Percentiles rank a stretch among this genome's conserved stretches.
These are phyloP conservation scores for Drosophila ohnishii DNA, from an alignment of 1,140 invertebrate species.

Conservation along the genomic window DNA sequence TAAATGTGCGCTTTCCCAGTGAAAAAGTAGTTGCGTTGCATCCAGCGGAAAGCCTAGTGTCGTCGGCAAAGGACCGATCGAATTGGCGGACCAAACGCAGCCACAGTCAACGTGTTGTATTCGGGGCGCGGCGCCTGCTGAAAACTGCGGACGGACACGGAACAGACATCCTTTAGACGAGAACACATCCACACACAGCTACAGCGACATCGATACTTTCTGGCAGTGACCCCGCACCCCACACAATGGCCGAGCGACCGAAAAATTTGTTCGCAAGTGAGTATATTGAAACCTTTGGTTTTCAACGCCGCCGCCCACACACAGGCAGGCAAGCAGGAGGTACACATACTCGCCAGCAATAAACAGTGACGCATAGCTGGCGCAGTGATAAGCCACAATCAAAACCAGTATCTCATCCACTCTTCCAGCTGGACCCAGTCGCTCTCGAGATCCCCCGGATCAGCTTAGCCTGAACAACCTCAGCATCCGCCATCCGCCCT, in stretches of 20 bases:
- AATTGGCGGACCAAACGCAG: slow-evolving; percentile 8
- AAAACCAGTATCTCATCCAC: slow-evolving; percentile 16
- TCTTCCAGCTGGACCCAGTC: slow-evolving; percentile 65
- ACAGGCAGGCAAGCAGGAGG: slow-evolving; percentile 15
- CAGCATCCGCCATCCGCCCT: slow-evolving; percentile 75
- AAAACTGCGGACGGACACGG: slow-evolving; percentile 50
- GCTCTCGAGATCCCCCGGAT: slow-evolving; percentile 71
- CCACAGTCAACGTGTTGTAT: slow-evolving; percentile 43
- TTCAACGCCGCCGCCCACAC: slow-evolving; percentile 44
- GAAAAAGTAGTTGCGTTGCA: slow-evolving; percentile 41
- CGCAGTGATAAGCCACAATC: slow-evolving; percentile 52
- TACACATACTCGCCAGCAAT: slow-evolving; percentile 19
- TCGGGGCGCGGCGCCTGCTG: slow-evolving; percentile 69
- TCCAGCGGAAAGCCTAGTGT: slow-evolving; percentile 23
- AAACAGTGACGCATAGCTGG: slow-evolving; percentile 57
- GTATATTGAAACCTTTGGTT: slow-evolving; percentile 38
- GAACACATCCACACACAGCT: slow-evolving; percentile 23
- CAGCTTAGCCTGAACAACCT: slow-evolving; percentile 79
- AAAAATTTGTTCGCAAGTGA: slow-evolving; percentile 82
- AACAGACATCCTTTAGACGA: slow-evolving; percentile 25
- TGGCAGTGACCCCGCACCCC: slow-evolving; percentile 5
- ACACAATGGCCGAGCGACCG: slow-evolving; percentile 75
- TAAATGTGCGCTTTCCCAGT: slow-evolving; percentile 50
- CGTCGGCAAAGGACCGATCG: slow-evolving; percentile 15
- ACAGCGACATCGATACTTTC: slow-evolving; percentile 49